Base-by-base conservation (phyloP, 2,797 vertebrate species). In the Lutra lutra region DNA sequence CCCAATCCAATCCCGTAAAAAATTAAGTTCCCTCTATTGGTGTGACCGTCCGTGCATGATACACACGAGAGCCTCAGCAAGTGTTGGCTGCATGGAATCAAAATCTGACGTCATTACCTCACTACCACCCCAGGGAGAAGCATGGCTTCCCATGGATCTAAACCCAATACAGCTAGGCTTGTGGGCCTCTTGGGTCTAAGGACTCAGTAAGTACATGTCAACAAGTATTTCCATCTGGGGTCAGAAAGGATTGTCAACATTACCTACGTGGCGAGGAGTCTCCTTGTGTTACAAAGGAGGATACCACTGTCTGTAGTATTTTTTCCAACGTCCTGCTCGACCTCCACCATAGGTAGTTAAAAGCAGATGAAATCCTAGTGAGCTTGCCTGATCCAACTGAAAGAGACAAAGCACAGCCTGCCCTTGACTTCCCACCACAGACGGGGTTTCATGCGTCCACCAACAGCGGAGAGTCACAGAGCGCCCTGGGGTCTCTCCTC, bases 21-120 rank as follows among this genome's bases (percentile, higher is more conserved):
- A 38, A 35, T 0, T 0, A 54, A 17, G 27, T 62, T 40, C 51
- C 40, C 43, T 7, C 43, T 40, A 40, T 11, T 6, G 0, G 13
- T 7, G 23, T 43, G 25, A 77, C 21, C 7, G 48, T 40, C 27
- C 48, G 13, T 2, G 8, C 20, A 15, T 2, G 7, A 25, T 9
- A n/a, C 21, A n/a, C 11, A 12, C 17, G 38, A 48, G 11, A 6
- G 23, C 35, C 40, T 51, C 3, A 1, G 40, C 58, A 48, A 38
- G 23, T 17, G 43, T 0, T 62, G 40, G 25, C 51, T 23, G 11
- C 20, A 6, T 18, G 1, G 54, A 40, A 25, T 18, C 20, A 35
- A 58, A 56, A 3, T 20, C 83, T 25, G 54, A 62, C 13, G 27
- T 4, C 11, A 38, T 13, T 13, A n/a, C 10, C 20, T 8, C 7